Base-by-base conservation (phyloP, 2,888 invertebrate genomes). In the Bombylius discolor region DNA sequence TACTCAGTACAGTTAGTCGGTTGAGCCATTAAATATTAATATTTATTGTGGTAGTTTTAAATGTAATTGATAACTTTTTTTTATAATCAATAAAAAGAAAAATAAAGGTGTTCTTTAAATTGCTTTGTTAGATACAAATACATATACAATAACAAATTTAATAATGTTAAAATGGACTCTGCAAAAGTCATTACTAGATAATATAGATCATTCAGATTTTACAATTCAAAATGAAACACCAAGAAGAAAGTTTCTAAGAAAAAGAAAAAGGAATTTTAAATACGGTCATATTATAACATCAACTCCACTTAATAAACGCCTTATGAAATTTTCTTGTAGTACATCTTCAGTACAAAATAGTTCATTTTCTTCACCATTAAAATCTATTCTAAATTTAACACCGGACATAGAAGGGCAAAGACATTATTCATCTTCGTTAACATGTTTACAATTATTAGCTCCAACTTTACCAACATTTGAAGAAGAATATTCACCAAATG, bases 401-500 rank as follows among this genome's bases (percentile, higher is more conserved):
- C 13, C 31, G 9, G 36, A 31, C 36, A 12, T n/a, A n/a, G 13
- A 36, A 33, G 11, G 5, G n/a, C 1, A 34, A 23, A 31, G 39
- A 8, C 4, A 5, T 39, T 11, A 5, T 13, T 36, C 23, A 36
- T n/a, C 44, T 14, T 31, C 34, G 14, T 0, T 39, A 55, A 44
- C 39, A 42, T 52, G 59, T 5, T 51, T 49, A 33, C 57, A 60
- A 1, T 60, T 59, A 13, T 74, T 71, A 60, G 72, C 74, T 12
- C 63, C 68, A 11, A 74, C 74, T 5, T 58, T 74, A 62, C 74
- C 74, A 5, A 68, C 64, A 56, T 69, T 67, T 53, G 71, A 69
- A 51, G 67, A 69, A 55, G 74, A 72, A 62, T 74, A 74, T 56
- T 74, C 74, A 1, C 74, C 74, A 13, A 71, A 63, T 55, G 49